Evolutionary conservation across 2,797 vertebrate genomes (phyloP), one percentile per base, ranked within the genome.

Genomic region (Nannoperca obscura): DNA sequence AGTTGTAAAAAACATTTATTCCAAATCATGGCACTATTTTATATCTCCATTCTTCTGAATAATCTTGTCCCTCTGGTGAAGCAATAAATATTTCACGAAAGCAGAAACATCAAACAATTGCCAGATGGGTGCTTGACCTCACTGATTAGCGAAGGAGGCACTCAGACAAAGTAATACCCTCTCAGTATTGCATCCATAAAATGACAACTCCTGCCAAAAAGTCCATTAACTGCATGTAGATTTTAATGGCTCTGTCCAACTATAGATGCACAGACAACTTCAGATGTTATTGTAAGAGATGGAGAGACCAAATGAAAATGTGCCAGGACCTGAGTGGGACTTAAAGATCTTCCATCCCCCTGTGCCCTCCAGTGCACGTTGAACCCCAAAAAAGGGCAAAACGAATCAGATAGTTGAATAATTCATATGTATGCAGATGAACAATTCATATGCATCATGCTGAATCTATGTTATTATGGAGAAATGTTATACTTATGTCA

Each of bases 181-280:
- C 80, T 72, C 55, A 80, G 84, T 61, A 64, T 68, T 74, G 82
- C 80, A 58, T 86, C 69, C 76, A 72, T 82, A 84, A 89, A 88
- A 88, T 77, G 86, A 85, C 76, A 85, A 78, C 46, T 62, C 69
- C 79, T 93, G 93, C 93, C 94, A 94, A 93, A 91, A 93, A 91
- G 60, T 86, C 92, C 91, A 94, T 94, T 94, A 94, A 91, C 89
- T 66, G 80, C 88, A 64, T 84, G 85, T 75, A 87, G 67, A 80
- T 86, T 86, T 80, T 68, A 89, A 89, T 85, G 80, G 79, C 38
- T 59, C 50, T 19, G 54, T 86, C 78, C 71, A 71, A 85, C 59
- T 81, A 80, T 57, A 76, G 66, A 89, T 81, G 80, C 76, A 85
- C 50, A 74, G 52, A 88, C 83, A 88, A 90, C 89, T 90, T 89